phyloP scores from a whole-genome alignment of 2,888 invertebrate species.

The Heliconius erato region DNA sequence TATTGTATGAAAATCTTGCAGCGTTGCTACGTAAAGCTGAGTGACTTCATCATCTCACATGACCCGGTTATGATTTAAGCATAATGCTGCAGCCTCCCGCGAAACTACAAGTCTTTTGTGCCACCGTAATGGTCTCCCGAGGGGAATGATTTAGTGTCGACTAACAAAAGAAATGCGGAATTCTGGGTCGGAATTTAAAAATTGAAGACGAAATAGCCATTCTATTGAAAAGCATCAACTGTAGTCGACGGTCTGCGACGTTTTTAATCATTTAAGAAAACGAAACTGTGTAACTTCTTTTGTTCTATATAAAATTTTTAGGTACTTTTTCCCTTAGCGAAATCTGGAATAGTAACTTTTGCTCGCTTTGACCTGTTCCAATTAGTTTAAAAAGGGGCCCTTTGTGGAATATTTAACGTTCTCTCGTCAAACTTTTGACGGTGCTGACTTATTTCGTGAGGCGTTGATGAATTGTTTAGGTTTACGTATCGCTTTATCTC shows the following conservation, averaged over 20 bases:
- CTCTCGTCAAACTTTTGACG: constrained; percentile 16
- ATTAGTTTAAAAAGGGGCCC: constrained; percentile 37
- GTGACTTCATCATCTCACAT: constrained; percentile 35
- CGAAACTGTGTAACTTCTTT: constrained; percentile 41
- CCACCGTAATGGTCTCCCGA: constrained; percentile 46
- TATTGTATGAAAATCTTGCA: not conserved
- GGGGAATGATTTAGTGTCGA: constrained; percentile 47
- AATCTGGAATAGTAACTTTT: constrained; percentile 37
- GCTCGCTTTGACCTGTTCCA: constrained; percentile 34
- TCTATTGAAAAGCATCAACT: constrained; percentile 41
- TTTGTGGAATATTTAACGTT: constrained; percentile 42
- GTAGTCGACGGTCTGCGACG: constrained; percentile 40
- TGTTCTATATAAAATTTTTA: constrained; percentile 32
- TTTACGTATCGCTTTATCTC: constrained; percentile 24
- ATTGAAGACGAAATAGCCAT: constrained; percentile 45
- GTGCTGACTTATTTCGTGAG: constrained; percentile 25
- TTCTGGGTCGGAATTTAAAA: constrained; percentile 45
- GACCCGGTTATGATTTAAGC: constrained; percentile 48
- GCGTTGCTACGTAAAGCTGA: constrained; percentile 3
- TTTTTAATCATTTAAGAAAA: constrained; percentile 46
- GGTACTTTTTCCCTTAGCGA: constrained; percentile 25
- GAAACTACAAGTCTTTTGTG: constrained; percentile 48
- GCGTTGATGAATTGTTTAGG: constrained; percentile 47
- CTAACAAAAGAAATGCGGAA: constrained; percentile 50
- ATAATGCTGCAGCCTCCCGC: constrained; percentile 41